Base-by-base conservation (phyloP, 2,888 invertebrate species). In the Synanthedon andrenaeformis region DNA sequence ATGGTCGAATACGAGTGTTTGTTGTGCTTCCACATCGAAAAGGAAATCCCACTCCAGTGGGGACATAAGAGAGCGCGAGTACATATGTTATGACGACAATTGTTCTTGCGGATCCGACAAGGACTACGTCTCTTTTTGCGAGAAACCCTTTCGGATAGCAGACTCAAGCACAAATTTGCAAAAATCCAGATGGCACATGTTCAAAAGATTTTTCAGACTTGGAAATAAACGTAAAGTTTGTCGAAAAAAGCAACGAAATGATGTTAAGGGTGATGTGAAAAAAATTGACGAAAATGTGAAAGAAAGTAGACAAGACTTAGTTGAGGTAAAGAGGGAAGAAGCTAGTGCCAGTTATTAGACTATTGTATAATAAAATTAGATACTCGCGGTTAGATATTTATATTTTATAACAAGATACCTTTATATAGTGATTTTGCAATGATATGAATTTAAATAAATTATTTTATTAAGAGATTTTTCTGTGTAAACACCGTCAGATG, bases 11-110 rank as follows among this genome's bases (percentile, higher is more conserved):
- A 69, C 69, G 19, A 66, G 60, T 11, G 55, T 62, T 28, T 76
- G 76, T 52, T 69, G 66, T 2, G 72, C 83, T 0, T 73, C 83
- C 5, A 83, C 82, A 8, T 83, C 82, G 3, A 67, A 74, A 41
- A 79, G 76, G 1, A 55, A 76, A 17, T 69, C 74, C 12, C 67
- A 63, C 51, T 76, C 72, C 2, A 76, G 74, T 53, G 78, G 75
- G 2, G 77, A 80, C 57, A 70, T 55, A 54, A 72, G 73, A 42
- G 62, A 56, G 35, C 65, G 63, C 54, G 73, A 71, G 3, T 62
- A 60, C 54, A 72, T 73, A 1, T 63, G 59, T 51, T 70, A 66
- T 56, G 66, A 68, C 53, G 66, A 60, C 4, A 57, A 59, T 52
- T 76, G 74, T 61, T 76, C 74, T 4, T 74, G 74, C 57, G 67